Evolutionary conservation across 2,888 invertebrate genomes (phyloP).

Genomic region (Lochmaea capreae): DNA sequence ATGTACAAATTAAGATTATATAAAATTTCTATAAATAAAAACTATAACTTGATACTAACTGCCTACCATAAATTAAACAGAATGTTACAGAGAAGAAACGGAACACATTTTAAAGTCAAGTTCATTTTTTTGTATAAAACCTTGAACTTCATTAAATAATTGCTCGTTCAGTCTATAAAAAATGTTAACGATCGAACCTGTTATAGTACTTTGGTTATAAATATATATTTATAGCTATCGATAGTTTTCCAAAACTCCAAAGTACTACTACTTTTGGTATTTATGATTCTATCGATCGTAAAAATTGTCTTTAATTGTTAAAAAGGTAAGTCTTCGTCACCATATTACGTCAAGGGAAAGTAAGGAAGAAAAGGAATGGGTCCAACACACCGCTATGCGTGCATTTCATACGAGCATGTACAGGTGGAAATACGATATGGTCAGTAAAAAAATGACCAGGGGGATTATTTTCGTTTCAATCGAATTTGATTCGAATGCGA

Average conservation of each 20-base stretch:
- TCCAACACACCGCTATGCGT: no score
- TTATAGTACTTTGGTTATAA: neutral
- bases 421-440: no score
- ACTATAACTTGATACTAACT: neutral
- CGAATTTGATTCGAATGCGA: no score
- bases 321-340: no score
- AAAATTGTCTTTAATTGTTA: no score
- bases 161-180: neutral
- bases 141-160: constrained; percentile 9
- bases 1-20: neutral
- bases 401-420: no score
- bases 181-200: neutral
- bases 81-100: neutral
- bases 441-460: no score
- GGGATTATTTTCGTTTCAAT: no score
- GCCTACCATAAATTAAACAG: neutral
- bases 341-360: no score
- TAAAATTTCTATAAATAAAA: neutral
- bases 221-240: neutral
- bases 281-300: no score
- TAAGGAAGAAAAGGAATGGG: no score
- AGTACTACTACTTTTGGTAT: neutral
- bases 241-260: neutral
- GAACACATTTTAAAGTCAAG: constrained; percentile 12
- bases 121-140: constrained; percentile 1